These are phyloP conservation scores for Pseudomyrmex gracilis DNA, from an alignment of 1,140 invertebrate species.

Conservation along the genomic window DNA sequence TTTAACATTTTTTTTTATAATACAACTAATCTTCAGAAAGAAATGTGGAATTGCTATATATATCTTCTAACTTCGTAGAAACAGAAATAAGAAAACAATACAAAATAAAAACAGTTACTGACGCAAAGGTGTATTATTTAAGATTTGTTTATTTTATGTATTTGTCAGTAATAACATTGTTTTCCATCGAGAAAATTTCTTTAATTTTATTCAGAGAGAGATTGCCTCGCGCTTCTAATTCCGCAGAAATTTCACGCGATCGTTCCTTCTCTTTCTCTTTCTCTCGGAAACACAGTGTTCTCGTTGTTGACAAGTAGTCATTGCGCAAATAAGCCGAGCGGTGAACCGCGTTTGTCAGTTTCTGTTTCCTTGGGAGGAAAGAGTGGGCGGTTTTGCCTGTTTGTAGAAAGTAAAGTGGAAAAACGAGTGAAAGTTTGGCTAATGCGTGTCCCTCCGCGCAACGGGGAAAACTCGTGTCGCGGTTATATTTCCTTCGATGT, in stretches of 20 bases:
- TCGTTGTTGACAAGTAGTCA: conserved; percentile 24
- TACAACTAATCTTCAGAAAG: too few relatives aligned
- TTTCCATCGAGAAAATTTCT: conserved; percentile 19
- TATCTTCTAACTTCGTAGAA: background rate
- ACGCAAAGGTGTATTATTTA: background rate
- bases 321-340: conserved; percentile 31
- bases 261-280: background rate
- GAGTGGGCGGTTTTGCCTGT: conserved; percentile 22
- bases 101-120: background rate
- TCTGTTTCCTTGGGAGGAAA: conserved; percentile 18
- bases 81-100: conserved; percentile 1
- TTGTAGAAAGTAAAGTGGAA: conserved; percentile 58
- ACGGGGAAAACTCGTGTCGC: conserved; percentile 20
- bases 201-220: background rate
- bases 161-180: background rate
- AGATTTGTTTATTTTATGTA: background rate
- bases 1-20: conserved; percentile 11
- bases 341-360: conserved; percentile 21
- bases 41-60: too few relatives aligned
- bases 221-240: background rate
- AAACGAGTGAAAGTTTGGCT: conserved; percentile 47
- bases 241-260: conserved; percentile 4
- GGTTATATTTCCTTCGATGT: background rate
- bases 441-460: conserved; percentile 2
- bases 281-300: background rate